phyloP scores from a whole-genome alignment of 2,113 vertebrate genomes.

The Dipodomys stephensi region DNA sequence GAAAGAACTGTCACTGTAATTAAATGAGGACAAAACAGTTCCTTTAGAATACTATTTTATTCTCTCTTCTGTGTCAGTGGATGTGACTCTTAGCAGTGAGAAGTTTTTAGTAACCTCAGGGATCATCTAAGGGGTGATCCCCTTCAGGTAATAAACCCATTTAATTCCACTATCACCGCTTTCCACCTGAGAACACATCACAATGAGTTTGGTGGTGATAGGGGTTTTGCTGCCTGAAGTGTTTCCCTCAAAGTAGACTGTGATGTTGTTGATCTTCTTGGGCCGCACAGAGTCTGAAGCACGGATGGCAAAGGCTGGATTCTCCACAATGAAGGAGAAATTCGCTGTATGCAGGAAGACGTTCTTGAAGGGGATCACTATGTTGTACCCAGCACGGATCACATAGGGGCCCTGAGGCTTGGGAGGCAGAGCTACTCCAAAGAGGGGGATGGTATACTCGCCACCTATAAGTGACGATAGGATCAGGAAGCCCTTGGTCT shows the following conservation, averaged over 20 bases:
- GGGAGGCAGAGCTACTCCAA: slow-evolving; percentile 87
- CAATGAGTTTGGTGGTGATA: slow-evolving; percentile 86
- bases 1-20: not conserved
- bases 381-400: slow-evolving; percentile 84
- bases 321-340: slow-evolving; percentile 89
- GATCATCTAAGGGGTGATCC: slow-evolving; percentile 78
- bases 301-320: slow-evolving; percentile 87
- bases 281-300: slow-evolving; percentile 82
- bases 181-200: slow-evolving; percentile 84
- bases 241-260: slow-evolving; percentile 86
- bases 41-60: not conserved
- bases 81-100: not conserved
- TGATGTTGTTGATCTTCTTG: slow-evolving; percentile 87
- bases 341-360: slow-evolving; percentile 87
- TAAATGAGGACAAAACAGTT: not conserved
- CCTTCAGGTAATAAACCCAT: slow-evolving; percentile 93
- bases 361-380: slow-evolving; percentile 93
- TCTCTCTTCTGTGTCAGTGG: not conserved
- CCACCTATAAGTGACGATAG: slow-evolving; percentile 85
- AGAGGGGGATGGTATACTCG: slow-evolving; percentile 90
- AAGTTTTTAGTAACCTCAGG: not conserved
- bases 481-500: slow-evolving; percentile 86
- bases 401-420: slow-evolving; percentile 91
- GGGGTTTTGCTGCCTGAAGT: slow-evolving; percentile 64
- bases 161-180: slow-evolving; percentile 75